Percentiles rank a stretch among this genome's conserved stretches.
phyloP scores from a whole-genome alignment of 2,888 invertebrate genomes.

The Leptopilina syphax region DNA sequence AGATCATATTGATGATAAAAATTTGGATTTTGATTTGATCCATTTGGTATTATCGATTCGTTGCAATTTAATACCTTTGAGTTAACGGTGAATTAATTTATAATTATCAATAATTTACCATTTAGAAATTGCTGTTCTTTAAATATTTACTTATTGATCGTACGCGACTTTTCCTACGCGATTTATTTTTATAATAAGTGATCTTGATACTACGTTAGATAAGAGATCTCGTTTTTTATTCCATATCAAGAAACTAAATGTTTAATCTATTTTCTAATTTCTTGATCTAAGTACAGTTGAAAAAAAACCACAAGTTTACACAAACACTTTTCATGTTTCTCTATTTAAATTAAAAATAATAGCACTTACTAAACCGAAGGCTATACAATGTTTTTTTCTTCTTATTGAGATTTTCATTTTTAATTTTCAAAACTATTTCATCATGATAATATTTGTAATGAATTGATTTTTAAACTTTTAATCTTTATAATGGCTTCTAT shows the following conservation, averaged over 20 bases:
- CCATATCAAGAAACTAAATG: neutral
- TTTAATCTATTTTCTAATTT: neutral
- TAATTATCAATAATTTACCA: neutral
- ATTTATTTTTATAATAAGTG: neutral
- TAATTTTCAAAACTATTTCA: no score
- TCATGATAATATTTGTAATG: no score
- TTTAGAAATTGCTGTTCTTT: neutral
- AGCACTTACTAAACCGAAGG: neutral
- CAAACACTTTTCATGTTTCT: no score
- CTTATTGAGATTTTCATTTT: neutral
- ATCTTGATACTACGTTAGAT: slow-evolving; percentile 15
- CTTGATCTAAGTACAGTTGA: neutral
- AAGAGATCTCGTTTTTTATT: neutral
- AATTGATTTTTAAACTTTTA: neutral
- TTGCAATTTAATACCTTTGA: no score
- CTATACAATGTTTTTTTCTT: neutral
- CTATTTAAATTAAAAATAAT: no score
- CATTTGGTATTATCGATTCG: no score
- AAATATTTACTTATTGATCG: neutral
- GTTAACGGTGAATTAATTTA: no score
- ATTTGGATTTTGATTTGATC: no score
- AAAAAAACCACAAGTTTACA: no score
- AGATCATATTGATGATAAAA: no score
- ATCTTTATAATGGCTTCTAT: neutral
- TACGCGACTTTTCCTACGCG: neutral